Evolutionary conservation across 2,888 invertebrate genomes (phyloP), one percentile per base, ranked within the genome.

Genomic region (Lithophane leautieri): DNA sequence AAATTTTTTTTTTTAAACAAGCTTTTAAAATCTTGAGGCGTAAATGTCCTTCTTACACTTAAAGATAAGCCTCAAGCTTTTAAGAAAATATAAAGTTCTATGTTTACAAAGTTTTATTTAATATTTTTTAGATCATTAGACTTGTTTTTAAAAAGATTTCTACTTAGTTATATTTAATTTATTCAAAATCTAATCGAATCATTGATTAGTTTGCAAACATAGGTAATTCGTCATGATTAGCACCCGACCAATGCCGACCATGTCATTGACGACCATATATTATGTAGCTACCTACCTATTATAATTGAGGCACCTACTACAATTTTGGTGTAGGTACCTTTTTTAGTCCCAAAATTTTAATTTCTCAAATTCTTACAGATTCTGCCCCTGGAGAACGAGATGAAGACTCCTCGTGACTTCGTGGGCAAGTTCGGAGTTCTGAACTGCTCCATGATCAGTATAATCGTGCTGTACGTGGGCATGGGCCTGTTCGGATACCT

Each of bases 401-500:
- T 99, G 99, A 98, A 98, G 92, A 97, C 97, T 0, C 99, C 99
- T 0, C 97, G 97, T 87, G 97, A 97, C 63, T 99, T 99, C 93
- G 98, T 98, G 2, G 98, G 98, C 16, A 96, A 97, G 65, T 98
- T 97, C 78, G 99, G 99, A 6, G 98, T 99, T 0, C 95, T 99
- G 22, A 99, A 99, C 92, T 97, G 97, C 85, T 97, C 98, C 0
- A 99, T 99, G 99, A 92, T 97, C 4, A 95, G 97, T 71, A 99
- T 99, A 78, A 97, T 98, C 3, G 91, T 97, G 12, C 93, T 99
- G n/a, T 99, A 99, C 93, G 97, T 98, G 8, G 97, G 98, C 34
- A 98, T 99, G 97, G 99, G 99, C 1, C 97, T 99, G 77, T 98
- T 99, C 91, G 99, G 99, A 0, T 99, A 99, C 94, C 94, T 99